Evolutionary conservation across 1,140 invertebrate species (phyloP).

Genomic region (Gonioctena quinquepunctata): DNA sequence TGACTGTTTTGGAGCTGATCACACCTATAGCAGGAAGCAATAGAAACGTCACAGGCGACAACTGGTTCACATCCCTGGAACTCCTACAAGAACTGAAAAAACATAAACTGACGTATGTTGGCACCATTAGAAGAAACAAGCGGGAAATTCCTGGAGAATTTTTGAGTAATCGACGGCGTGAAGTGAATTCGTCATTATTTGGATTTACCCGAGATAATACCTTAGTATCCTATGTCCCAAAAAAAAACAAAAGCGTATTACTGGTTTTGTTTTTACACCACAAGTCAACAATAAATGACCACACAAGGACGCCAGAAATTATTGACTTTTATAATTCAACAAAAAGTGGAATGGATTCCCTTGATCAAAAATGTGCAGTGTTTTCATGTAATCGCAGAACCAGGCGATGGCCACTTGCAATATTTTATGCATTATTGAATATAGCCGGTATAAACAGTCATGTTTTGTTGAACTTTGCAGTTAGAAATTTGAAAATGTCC

Average conservation of each 20-base stretch:
- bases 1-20: conserved; percentile 40
- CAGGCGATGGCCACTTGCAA: conserved; percentile 49
- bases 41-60: conserved; percentile 53
- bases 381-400: conserved; percentile 48
- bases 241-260: conserved; percentile 44
- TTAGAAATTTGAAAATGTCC: no score
- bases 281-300: conserved; percentile 23
- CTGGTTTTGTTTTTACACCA: conserved; percentile 43
- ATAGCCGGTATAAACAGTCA: no score
- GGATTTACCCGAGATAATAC: conserved; percentile 8
- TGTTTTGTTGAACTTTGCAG: no score
- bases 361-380: conserved; percentile 51
- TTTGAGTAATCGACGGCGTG: conserved; percentile 15
- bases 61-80: conserved; percentile 51
- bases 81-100: conserved; percentile 29
- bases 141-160: conserved; percentile 45
- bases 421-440: conserved; percentile 24
- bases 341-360: conserved; percentile 56
- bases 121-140: conserved; percentile 49
- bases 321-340: conserved; percentile 48
- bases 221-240: conserved; percentile 18
- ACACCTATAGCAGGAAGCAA: conserved; percentile 43
- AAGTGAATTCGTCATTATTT: conserved; percentile 18
- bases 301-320: conserved; percentile 49
- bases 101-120: conserved; percentile 43